Conservation (phyloP, 2,797 vertebrate species). For the Oryzias sinensis region DNA sequence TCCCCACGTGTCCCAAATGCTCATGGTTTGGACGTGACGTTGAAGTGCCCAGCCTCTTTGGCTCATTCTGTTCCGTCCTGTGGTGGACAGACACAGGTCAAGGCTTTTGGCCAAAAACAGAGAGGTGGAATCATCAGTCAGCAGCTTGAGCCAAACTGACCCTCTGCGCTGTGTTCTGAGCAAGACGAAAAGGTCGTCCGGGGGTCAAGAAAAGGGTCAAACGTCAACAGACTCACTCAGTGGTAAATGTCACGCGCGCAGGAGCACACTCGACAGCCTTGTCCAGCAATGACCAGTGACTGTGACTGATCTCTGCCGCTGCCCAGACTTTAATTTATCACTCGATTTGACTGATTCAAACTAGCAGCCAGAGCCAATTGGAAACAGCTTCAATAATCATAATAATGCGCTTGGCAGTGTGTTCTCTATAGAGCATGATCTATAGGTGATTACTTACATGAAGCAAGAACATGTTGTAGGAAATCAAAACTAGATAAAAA, state of each 20-base stretch:
- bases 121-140: conserved; percentile 56
- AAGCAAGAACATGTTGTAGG: conserved; percentile 34
- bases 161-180: conserved; percentile 63
- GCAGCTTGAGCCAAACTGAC: conserved; percentile 53
- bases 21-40: conserved; percentile 15
- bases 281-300: conserved; percentile 50
- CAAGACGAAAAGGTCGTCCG: conserved; percentile 64
- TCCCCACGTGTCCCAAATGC: neutral
- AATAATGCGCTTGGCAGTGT: conserved; percentile 25
- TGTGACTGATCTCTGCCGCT: conserved; percentile 52
- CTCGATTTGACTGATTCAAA: conserved; percentile 42
- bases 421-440: conserved; percentile 1
- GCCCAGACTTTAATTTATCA: conserved; percentile 53
- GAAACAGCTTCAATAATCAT: conserved; percentile 35
- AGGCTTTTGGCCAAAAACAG: conserved; percentile 59
- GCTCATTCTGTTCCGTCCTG: conserved; percentile 31
- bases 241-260: conserved; percentile 48
- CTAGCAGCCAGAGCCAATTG: conserved; percentile 24
- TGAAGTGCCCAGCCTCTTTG: conserved; percentile 21
- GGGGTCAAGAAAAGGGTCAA: conserved; percentile 57
- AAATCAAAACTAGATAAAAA: conserved; percentile 55
- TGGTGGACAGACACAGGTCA: conserved; percentile 37
- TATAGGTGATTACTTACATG: conserved; percentile 31
- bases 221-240: conserved; percentile 60
- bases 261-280: conserved; percentile 14